Conservation (phyloP, 2,888 invertebrate species). For the Eilema depressum region DNA sequence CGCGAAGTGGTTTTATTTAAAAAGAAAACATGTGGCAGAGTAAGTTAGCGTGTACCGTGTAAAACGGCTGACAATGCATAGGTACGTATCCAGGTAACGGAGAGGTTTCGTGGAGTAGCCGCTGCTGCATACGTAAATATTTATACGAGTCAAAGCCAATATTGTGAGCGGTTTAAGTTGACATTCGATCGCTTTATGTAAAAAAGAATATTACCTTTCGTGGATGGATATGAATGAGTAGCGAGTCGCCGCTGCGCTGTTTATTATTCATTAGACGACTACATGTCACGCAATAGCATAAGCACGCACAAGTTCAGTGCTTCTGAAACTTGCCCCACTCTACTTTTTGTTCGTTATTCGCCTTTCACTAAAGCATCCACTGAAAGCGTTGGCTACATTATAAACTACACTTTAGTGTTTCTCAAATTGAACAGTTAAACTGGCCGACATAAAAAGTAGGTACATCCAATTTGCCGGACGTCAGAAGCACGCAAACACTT, state of each 20-base stretch:
- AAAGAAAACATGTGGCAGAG: constrained; percentile 62
- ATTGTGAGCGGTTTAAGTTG: constrained; percentile 67
- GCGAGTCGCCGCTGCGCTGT: constrained; percentile 80
- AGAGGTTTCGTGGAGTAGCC: constrained; percentile 45
- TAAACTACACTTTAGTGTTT: constrained; percentile 26
- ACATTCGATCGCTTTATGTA: constrained; percentile 76
- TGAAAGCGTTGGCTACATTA: constrained; percentile 38
- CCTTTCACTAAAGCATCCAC: constrained; percentile 38
- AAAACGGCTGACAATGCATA: constrained; percentile 29
- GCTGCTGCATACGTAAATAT: constrained; percentile 52
- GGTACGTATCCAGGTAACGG: constrained; percentile 57
- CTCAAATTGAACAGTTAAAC: constrained; percentile 31
- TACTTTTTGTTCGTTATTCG: constrained; percentile 58
- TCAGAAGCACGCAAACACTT: constrained; percentile 63
- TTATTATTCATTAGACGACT: constrained; percentile 85
- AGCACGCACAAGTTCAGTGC: constrained; percentile 80
- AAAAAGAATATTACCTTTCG: constrained; percentile 79
- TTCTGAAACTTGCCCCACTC: constrained; percentile 75
- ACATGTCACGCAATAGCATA: constrained; percentile 81
- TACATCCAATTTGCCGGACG: constrained; percentile 60
- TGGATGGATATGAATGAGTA: constrained; percentile 84
- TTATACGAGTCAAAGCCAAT: constrained; percentile 65
- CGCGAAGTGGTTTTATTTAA: constrained; percentile 74
- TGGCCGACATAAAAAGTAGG: constrained; percentile 48
- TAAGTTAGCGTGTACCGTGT: constrained; percentile 49